Base-by-base conservation (phyloP, 2,113 vertebrate species). In the Pelmatolapia mariae region DNA sequence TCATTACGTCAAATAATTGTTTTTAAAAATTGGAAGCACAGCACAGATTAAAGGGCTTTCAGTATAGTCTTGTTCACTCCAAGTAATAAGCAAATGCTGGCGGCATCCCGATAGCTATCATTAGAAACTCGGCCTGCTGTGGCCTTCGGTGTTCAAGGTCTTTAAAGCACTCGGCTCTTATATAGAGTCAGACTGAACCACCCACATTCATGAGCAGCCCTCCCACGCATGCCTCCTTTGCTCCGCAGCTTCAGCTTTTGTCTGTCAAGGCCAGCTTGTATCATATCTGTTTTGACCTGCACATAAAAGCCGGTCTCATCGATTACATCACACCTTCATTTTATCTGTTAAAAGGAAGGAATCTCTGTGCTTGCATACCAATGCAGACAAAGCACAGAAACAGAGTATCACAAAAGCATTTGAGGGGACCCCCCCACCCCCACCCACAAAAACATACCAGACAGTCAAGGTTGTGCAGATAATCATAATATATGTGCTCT, bases 131-230 rank as follows among this genome's bases (percentile, higher is more conserved):
- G 87, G 84, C 87, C 90, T 89, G 26, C 82, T 56, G 81, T 91
- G 94, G 92, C 91, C 92, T 87, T 89, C 85, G 13, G 57, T 86
- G 78, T 88, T 89, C 93, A 94, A 93, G 92, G 94, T 93, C 92
- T 92, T 71, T 26, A 8, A 81, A 90, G 89, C 89, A 87, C 68
- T 86, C 61, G n/a, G 80, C 83, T 90, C 91, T 86, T 57, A 40
- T 91, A 45, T 89, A 81, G 54, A 91, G 89, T 81, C 87, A 91
- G 92, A 78, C 89, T 91, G 85, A 91, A 88, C 88, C 84, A 29
- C 92, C 91, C 84, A 93, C 91, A 73, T 81, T 78, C 71, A 84
- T 71, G 78, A 85, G 52, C 88, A 84, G 86, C 86, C 88, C 84
- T 85, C 91, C 92, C 90, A 93, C 93, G 82, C 83, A 63, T 8